Evolutionary conservation across 2,797 vertebrate species (phyloP).

Genomic region (Garrulus glandarius): DNA sequence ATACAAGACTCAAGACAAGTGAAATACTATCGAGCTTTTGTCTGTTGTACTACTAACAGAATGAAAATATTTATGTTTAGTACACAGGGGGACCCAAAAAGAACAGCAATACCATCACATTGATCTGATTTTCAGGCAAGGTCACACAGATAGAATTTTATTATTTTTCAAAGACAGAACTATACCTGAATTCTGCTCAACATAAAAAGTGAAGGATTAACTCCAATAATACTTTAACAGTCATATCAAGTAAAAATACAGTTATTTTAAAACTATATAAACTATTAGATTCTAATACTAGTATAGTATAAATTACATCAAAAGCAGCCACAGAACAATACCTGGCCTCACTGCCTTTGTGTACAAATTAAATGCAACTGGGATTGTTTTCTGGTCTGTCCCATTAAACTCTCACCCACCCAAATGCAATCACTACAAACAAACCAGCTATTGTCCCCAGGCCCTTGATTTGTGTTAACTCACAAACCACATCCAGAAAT

Average conservation of each 20-base stretch:
- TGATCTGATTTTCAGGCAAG: background rate
- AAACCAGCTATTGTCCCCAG: background rate
- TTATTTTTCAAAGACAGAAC: background rate
- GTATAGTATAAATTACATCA: background rate
- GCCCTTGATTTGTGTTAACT: constrained; percentile 24
- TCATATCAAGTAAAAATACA: background rate
- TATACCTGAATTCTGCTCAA: background rate
- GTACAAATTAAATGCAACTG: background rate
- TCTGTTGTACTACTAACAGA: background rate
- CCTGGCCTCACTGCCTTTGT: background rate
- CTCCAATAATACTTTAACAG: background rate
- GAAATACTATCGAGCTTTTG: background rate
- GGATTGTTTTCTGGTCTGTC: background rate
- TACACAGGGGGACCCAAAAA: background rate
- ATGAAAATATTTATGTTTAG: background rate
- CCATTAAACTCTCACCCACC: background rate
- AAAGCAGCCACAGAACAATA: background rate
- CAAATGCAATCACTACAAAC: background rate
- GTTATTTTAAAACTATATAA: background rate
- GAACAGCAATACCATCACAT: background rate
- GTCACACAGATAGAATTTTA: background rate
- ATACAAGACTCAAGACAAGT: background rate
- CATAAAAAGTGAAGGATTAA: background rate
- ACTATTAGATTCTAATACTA: background rate
- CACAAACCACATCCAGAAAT: constrained; percentile 50